Percentiles rank a stretch among this genome's conserved stretches.
Evolutionary conservation across 1,140 invertebrate species (phyloP).

Genomic region (Brachionus rubens): DNA sequence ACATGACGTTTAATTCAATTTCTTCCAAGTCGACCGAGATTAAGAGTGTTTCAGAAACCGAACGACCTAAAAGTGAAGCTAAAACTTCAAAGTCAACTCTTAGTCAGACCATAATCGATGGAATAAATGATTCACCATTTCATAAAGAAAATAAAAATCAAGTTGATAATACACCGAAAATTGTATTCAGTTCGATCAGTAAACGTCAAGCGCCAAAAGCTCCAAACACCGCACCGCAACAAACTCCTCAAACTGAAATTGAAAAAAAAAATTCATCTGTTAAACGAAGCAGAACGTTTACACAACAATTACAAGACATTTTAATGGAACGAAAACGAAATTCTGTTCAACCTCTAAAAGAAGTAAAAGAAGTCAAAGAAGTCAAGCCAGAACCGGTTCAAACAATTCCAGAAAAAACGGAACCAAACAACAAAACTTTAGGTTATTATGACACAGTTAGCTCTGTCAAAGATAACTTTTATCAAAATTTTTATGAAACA

Average conservation of each 20-base stretch:
- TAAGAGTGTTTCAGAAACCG: not conserved
- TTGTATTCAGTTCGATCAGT: not conserved
- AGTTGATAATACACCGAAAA: not conserved
- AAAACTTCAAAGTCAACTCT: not conserved
- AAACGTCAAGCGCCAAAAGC: constrained; percentile 6
- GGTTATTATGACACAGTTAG: constrained; percentile 18
- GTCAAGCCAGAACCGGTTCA: not conserved
- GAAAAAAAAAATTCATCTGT: constrained; percentile 6
- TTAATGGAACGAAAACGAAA: constrained; percentile 5
- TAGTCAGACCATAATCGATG: not conserved
- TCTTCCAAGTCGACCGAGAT: not conserved
- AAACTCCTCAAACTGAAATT: not conserved
- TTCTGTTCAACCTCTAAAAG: not conserved
- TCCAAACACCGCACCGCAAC: not conserved
- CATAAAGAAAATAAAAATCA: not conserved
- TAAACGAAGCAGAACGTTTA: constrained; percentile 43
- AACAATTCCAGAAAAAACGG: not conserved
- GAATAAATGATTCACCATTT: not conserved
- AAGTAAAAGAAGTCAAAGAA: too few species aligned
- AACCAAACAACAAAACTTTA: not conserved
- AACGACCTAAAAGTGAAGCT: not conserved
- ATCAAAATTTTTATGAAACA: not conserved
- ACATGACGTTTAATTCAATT: not conserved
- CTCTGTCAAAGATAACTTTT: not conserved
- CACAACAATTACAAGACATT: constrained; percentile 32